Percentiles rank a stretch among this genome's conserved stretches.
phyloP scores from a whole-genome alignment of 2,797 vertebrate genomes.

The Okamejei kenojei region DNA sequence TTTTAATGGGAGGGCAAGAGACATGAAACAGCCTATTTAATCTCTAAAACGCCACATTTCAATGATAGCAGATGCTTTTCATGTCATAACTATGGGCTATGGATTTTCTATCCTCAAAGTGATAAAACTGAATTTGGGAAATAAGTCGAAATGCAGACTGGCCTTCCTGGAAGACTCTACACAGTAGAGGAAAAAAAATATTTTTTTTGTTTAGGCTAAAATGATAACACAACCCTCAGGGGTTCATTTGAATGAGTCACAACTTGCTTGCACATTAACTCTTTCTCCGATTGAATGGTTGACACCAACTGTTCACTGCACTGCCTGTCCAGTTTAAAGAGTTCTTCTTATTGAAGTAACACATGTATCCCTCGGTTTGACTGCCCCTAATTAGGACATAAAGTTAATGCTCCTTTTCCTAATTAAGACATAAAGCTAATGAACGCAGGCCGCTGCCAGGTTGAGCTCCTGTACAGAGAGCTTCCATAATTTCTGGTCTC shows the following conservation, averaged over 20 bases:
- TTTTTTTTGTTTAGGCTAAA: not conserved
- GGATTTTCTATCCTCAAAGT: not conserved
- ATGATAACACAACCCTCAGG: not conserved
- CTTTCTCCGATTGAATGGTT: not conserved
- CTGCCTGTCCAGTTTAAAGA: not conserved
- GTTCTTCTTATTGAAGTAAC: not conserved
- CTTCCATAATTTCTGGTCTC: not conserved
- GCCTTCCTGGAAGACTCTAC: not conserved
- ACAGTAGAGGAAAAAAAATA: not conserved
- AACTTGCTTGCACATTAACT: not conserved
- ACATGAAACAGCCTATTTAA: not conserved
- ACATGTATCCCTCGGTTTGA: not conserved
- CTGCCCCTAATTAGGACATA: not conserved
- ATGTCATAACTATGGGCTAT: not conserved
- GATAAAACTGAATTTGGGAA: not conserved
- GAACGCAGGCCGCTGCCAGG: not conserved
- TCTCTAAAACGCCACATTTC: not conserved
- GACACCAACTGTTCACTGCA: not conserved
- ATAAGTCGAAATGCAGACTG: not conserved
- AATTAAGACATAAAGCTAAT: constrained; percentile 16
- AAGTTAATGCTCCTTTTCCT: not conserved
- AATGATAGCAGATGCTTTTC: not conserved
- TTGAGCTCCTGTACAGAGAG: not conserved
- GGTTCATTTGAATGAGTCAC: not conserved
- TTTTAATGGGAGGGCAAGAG: not conserved